Base-by-base conservation (phyloP, 1,140 invertebrate genomes). In the Trachelipus rathkii region DNA sequence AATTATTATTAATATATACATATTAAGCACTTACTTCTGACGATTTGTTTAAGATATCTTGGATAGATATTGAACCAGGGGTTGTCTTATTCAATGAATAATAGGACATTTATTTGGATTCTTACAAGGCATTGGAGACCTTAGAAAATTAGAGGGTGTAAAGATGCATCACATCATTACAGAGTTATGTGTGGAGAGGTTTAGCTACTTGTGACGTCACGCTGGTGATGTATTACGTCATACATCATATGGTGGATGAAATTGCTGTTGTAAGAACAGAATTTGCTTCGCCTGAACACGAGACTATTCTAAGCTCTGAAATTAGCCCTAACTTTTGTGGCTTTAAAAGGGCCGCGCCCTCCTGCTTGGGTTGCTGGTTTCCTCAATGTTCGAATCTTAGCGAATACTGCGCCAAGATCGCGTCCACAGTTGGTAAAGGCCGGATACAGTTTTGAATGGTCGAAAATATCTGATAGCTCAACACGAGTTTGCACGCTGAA, bases 141-240 rank as follows among this genome's bases (percentile, higher is more conserved):
- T n/a, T 33, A 3, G 33, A 33, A 33, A 33, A 33, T 33, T 33
- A 33, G 33, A 33, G 19, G 8, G 19, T 15, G 50, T 13, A n/a
- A 60, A 60, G 50, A 60, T 60, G 50, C 19, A 19, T 60, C n/a
- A n/a, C 50, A 60, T 60, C 50, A 60, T 60, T 60, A 60, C 50
- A n/a, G 50, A 13, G 50, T 19, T 60, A 60, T 60, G 8, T n/a
- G 8, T 60, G 19, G 50, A 60, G 19, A n/a, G 50, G 2, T 60
- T 60, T 13, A 19, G 50, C 50, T 60, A 60, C 50, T 60, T 60
- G 50, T 60, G 50, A 60, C 50, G 50, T 60, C 50, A 60, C 50
- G 50, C 11, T 60, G 8, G 50, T 60, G 50, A 60, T 19, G 50
- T 60, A 60, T 60, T 60, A n/a, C n/a, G 50, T 60, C 50, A 60